Conservation (phyloP, 2,113 vertebrate genomes). For the Neolamprologus fasciatus region DNA sequence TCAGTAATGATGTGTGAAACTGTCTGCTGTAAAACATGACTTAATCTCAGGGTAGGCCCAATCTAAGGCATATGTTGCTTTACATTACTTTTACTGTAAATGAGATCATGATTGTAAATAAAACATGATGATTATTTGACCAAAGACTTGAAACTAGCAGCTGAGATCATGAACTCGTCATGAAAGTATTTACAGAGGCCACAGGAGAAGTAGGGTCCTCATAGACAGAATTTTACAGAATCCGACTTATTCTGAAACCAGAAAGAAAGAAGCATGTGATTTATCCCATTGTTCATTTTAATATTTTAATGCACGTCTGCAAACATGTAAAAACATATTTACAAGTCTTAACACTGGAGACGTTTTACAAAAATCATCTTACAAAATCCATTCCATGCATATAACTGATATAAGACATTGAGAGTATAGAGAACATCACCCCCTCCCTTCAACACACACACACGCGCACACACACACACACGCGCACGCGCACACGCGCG, state of each 20-base stretch:
- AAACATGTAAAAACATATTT: conserved; percentile 49
- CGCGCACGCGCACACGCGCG: rapidly evolving
- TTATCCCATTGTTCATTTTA: background rate
- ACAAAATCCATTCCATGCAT: conserved; percentile 49
- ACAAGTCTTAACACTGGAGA: conserved; percentile 32
- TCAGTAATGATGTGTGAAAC: background rate
- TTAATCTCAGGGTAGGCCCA: background rate
- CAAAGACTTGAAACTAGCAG: background rate
- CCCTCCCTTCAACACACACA: background rate
- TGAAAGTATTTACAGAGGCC: background rate
- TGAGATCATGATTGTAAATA: background rate
- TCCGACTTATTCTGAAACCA: background rate
- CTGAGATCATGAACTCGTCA: background rate
- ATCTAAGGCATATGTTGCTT: background rate
- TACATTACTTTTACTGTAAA: background rate
- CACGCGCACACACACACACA: rapidly evolving
- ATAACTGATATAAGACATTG: background rate
- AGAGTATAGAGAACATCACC: background rate
- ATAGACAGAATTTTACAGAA: background rate
- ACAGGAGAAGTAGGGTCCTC: background rate
- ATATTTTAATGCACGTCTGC: conserved; percentile 40
- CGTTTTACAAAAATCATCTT: conserved; percentile 15
- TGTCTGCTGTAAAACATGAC: background rate
- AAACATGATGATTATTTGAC: background rate
- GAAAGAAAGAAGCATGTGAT: background rate